Conservation (phyloP, 2,888 invertebrate species). For the Heliconius ismenius region DNA sequence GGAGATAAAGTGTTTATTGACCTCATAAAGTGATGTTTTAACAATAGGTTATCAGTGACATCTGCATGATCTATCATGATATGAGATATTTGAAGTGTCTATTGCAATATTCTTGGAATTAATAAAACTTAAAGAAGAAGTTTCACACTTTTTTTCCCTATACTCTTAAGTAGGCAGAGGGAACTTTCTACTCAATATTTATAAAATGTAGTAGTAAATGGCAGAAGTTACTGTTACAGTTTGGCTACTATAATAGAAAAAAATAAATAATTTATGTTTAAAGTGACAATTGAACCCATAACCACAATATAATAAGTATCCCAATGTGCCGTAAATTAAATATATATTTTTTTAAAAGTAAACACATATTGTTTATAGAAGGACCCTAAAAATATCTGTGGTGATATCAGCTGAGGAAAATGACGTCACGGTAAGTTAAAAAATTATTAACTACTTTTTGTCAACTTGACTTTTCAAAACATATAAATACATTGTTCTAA, state of each 20-base stretch:
- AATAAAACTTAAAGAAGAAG: not conserved
- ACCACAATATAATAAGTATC: not conserved
- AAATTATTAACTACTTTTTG: not conserved
- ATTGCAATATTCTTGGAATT: conserved; percentile 11
- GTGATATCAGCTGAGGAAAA: conserved; percentile 49
- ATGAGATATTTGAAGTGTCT: conserved; percentile 10
- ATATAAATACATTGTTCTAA: not conserved
- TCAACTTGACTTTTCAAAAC: not conserved
- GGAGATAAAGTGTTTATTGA: conserved; percentile 42
- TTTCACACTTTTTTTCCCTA: not conserved
- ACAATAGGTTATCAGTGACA: conserved; percentile 42
- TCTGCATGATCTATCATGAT: conserved; percentile 38
- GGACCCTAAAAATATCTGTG: conserved; percentile 49
- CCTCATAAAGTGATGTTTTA: conserved; percentile 40
- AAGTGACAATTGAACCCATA: not conserved
- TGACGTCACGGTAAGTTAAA: conserved; percentile 69
- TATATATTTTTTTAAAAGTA: not conserved
- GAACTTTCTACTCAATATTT: not conserved
- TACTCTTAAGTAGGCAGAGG: not conserved
- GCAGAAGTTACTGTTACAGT: too few relatives aligned
- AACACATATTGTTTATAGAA: conserved; percentile 58
- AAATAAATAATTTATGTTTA: not conserved
- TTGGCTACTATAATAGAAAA: not conserved
- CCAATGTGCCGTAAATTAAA: not conserved
- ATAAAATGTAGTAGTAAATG: too few relatives aligned